Base-by-base conservation (phyloP, 1,140 invertebrate species). In the Drosophila micromelanica region DNA sequence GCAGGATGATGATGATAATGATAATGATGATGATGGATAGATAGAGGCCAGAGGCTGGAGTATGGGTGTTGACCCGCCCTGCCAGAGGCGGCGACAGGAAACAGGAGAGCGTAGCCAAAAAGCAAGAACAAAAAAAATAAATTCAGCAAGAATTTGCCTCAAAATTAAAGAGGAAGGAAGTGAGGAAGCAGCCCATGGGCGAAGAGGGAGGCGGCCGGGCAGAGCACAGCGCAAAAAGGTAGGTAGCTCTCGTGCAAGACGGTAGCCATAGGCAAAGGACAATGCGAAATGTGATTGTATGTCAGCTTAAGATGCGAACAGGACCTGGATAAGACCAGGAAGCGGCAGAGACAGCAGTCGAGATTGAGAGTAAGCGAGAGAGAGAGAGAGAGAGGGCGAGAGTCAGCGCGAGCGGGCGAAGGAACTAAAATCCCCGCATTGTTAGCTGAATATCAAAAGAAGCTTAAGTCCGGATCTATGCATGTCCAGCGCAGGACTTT, bases 231-330 rank as follows among this genome's bases (percentile, higher is more conserved):
- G 23, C 8, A n/a, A 27, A n/a, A 38, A 45, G 38, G 48, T 77
- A 81, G 79, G 48, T 56, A 73, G 63, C 38, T 40, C 30, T n/a
- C 5, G 11, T 38, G 52, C 11, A 20, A 20, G 51, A 56, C 68
- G 49, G 57, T 56, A 56, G 20, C 45, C 30, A 30, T 11, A 37
- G 37, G 5, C 45, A 37, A 37, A 81, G 74, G 71, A 87, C 82
- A 87, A 82, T 89, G 75, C 70, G 56, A 89, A 86, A 86, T 89
- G 75, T 87, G 79, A 87, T 87, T 87, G 84, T 74, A 87, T 87
- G 82, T 89, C 82, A 86, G 82, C 82, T 87, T 87, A 87, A 87
- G 81, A 70, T 69, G 38, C 48, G 62, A 65, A 51, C 48, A 8
- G 48, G 32, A 35, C 15, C 55, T 49, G 68, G 54, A 86, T 89